A percentile compares a stretch with the other conserved stretches of the same genome.
Conservation (phyloP, 1,140 invertebrate genomes). For the Hestina assimilis region DNA sequence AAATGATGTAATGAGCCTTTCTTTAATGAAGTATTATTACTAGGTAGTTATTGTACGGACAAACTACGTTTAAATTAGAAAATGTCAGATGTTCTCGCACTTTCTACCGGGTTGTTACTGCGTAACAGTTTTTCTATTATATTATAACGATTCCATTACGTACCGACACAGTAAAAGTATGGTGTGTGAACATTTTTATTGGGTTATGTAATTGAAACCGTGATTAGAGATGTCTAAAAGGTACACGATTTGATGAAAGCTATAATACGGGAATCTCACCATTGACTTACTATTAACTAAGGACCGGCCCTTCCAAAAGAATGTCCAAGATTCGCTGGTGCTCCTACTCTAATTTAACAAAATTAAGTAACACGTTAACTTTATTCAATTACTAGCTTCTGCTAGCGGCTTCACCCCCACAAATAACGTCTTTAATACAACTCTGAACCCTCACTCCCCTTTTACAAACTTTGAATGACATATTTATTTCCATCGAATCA, state of each 20-base stretch:
- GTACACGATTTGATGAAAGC: conserved; percentile 10
- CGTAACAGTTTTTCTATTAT: conserved; percentile 53
- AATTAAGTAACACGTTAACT: too few species aligned
- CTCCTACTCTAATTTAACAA: too few species aligned
- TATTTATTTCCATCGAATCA: too few species aligned
- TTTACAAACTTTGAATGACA: too few species aligned
- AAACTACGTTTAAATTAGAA: conserved; percentile 35
- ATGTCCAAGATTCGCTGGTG: too few species aligned
- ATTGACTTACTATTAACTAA: too few species aligned
- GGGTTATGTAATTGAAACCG: conserved; percentile 1
- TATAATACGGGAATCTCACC: too few species aligned
- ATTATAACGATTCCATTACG: conserved; percentile 41
- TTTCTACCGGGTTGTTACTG: conserved; percentile 46
- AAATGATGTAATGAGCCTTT: background rate
- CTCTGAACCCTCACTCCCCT: too few species aligned
- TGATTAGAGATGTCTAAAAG: conserved; percentile 5
- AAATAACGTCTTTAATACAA: too few species aligned
- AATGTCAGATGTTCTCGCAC: conserved; percentile 48
- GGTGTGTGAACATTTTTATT: conserved; percentile 17
- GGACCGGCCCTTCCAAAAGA: too few species aligned
- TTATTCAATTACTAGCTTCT: too few species aligned
- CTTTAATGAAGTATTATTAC: background rate
- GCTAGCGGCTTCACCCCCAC: too few species aligned
- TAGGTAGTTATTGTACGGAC: conserved; percentile 16
- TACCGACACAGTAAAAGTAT: conserved; percentile 9